Base-by-base conservation (phyloP, 37 sponge, comb jelly and placozoan species). In the Beroe ovata region DNA sequence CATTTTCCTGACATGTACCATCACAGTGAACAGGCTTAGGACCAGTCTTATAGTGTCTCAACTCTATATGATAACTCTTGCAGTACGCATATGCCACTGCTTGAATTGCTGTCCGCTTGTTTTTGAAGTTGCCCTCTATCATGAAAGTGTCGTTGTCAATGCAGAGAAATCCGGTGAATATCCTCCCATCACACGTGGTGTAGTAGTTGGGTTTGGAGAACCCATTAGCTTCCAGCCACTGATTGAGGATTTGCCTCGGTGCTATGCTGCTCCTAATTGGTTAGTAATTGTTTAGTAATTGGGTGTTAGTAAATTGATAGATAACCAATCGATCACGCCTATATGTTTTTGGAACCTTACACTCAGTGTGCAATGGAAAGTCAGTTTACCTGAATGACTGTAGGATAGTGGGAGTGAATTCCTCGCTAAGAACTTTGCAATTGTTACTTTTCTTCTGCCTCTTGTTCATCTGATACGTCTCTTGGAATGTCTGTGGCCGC, bases 31-130 rank as follows among this genome's bases (percentile, higher is more conserved):
- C 54, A 16, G 63, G 6, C 84, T 36, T 77, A n/a, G 84, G 28
- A 28, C 84, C 84, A 23, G 84, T 77, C 25, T 77, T 77, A 29
- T 77, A 77, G 28, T 77, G 84, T 77, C 84, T 77, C 47, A 77
- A 77, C 33, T 77, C 84, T 3, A 77, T 77, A 20, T 77, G 41
- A 40, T 40, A n/a, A 1, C 11, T 40, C 47, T n/a, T 39, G n/a
- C 84, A 77, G 54, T 77, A 77, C n/a, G 84, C 84, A 29, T 77
- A 77, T 1, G 84, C 35, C 16, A 77, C 84, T 6, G 84, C 84
- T 35, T 77, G 84, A 25, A 23, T 77, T 20, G 84, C 84, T 1
- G 84, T 77, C 54, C 38, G 16, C 54, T 77, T 77, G 47, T 77
- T 77, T 20, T 77, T 77, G 47, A 77, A 77, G 54, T 77, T 42